A percentile compares a stretch with the other conserved stretches of the same genome.
These are phyloP conservation scores for Anableps anableps DNA, from an alignment of 2,797 vertebrate genomes.

Conservation along the genomic window DNA sequence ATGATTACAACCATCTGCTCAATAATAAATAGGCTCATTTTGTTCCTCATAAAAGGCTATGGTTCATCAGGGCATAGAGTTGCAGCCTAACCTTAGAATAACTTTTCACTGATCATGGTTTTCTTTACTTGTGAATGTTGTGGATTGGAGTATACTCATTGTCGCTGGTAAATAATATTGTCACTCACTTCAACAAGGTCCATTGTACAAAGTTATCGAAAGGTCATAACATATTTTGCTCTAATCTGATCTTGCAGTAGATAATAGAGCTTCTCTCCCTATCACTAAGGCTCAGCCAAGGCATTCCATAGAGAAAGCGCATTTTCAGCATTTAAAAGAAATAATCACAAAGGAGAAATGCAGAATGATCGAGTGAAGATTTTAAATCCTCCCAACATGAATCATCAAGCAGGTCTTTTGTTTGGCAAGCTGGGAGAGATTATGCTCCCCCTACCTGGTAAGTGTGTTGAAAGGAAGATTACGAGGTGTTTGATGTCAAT, in stretches of 20 bases:
- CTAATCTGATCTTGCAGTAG: not conserved
- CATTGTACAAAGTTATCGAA: not conserved
- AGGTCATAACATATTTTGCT: not conserved
- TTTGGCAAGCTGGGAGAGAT: slow-evolving; percentile 12
- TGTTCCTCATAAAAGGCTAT: not conserved
- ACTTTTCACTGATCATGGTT: not conserved
- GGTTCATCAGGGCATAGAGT: not conserved
- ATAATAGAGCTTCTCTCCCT: not conserved
- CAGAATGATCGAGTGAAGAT: not conserved
- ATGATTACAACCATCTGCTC: not conserved
- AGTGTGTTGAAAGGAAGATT: slow-evolving; percentile 60
- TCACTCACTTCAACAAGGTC: not conserved
- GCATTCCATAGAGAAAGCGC: not conserved
- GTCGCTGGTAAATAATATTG: not conserved
- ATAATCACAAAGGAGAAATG: not conserved
- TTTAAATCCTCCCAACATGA: slow-evolving; percentile 15
- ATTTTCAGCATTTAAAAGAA: not conserved
- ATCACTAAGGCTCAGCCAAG: not conserved
- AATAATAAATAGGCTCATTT: not conserved
- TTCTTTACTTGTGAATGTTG: not conserved
- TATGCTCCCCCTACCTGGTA: slow-evolving; percentile 43
- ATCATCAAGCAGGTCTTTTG: slow-evolving; percentile 22
- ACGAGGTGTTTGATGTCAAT: slow-evolving; percentile 60
- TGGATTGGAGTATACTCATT: not conserved
- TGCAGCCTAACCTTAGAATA: not conserved